A percentile compares a stretch with the other conserved stretches of the same genome.
Evolutionary conservation across 2,113 vertebrate species (phyloP).

Genomic region (Dicrurus megarhynchus): DNA sequence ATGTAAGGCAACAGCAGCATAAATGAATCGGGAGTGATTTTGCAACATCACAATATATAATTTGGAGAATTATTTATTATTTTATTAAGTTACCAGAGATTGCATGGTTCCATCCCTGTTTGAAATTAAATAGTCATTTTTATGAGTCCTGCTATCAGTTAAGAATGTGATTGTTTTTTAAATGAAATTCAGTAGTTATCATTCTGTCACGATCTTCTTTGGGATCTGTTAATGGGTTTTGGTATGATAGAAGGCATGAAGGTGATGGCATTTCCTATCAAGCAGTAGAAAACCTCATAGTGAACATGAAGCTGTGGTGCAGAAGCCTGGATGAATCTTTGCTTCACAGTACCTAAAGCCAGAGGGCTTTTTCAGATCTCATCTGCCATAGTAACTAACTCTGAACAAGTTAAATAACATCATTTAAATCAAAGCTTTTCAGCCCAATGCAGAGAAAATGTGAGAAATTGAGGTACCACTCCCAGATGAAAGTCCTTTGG

Average conservation of each 20-base stretch:
- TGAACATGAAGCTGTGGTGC: not conserved
- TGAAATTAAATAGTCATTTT: not conserved
- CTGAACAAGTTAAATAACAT: not conserved
- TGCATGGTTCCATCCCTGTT: not conserved
- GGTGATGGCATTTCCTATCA: not conserved
- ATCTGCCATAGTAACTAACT: not conserved
- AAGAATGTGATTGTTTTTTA: not conserved
- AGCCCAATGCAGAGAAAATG: not conserved
- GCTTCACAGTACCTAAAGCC: not conserved
- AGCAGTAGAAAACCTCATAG: not conserved
- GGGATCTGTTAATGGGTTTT: not conserved
- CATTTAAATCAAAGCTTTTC: not conserved
- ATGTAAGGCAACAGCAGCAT: not conserved
- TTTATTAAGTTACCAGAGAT: not conserved
- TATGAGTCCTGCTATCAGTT: not conserved
- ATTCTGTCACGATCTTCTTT: not conserved
- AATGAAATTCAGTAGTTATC: not conserved
- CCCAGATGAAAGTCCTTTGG: not conserved
- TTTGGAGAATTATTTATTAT: not conserved
- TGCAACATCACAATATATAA: not conserved
- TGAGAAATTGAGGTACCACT: not conserved
- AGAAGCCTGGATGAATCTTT: not conserved
- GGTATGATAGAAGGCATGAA: not conserved
- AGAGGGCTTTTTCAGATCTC: not conserved
- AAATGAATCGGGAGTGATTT: not conserved